phyloP scores from a whole-genome alignment of 2,113 vertebrate genomes.

The Ursus arctos region DNA sequence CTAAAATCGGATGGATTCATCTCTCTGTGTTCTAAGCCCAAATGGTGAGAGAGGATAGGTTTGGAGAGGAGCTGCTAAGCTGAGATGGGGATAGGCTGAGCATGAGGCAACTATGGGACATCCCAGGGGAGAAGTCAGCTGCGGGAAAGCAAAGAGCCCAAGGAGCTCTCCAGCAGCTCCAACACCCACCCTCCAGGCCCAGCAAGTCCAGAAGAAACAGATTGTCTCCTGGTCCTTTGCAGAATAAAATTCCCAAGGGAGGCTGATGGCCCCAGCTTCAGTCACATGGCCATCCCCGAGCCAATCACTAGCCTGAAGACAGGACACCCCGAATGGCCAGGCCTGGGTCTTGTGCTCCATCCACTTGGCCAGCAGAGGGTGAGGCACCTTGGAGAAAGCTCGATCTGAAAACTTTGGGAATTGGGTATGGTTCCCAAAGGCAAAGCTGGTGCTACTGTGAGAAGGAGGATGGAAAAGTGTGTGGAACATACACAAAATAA shows the following conservation, averaged over 20 bases:
- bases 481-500: background rate
- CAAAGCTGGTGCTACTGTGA: background rate
- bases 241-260: background rate
- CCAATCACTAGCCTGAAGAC: background rate
- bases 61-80: background rate
- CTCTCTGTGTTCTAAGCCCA: background rate
- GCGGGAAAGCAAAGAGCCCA: background rate
- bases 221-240: background rate
- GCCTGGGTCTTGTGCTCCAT: background rate
- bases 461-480: background rate
- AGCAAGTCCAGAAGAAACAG: background rate
- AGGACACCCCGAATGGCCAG: background rate
- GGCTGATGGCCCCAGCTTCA: background rate
- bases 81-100: background rate
- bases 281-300: background rate
- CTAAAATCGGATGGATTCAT: background rate
- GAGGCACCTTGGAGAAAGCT: background rate
- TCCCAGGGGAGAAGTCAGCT: background rate
- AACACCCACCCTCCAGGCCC: background rate
- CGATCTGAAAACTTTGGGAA: background rate
- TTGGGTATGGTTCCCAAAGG: background rate
- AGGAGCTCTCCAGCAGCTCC: background rate
- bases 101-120: background rate
- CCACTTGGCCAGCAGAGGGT: background rate
- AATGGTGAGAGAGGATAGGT: background rate